A percentile compares a stretch with the other conserved stretches of the same genome.
These are phyloP conservation scores for Emmelina monodactyla DNA, from an alignment of 2,888 invertebrate species.

Conservation along the genomic window DNA sequence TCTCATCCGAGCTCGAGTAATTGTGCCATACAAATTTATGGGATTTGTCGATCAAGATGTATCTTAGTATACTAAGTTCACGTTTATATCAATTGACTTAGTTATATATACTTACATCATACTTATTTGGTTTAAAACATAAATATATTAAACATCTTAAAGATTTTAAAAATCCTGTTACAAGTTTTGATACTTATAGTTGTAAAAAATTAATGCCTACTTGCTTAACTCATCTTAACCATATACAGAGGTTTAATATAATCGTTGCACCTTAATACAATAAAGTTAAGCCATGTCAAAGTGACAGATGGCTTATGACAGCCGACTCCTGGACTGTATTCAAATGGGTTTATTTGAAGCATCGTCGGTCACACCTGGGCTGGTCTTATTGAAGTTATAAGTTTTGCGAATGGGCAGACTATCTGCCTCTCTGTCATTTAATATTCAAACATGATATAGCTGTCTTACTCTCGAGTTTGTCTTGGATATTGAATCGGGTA, in stretches of 20 bases:
- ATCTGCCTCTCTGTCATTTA: constrained; percentile 30
- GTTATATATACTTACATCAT: no score
- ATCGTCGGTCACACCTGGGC: constrained; percentile 52
- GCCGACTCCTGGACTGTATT: constrained; percentile 26
- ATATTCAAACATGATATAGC: constrained; percentile 25
- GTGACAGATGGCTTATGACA: neutral
- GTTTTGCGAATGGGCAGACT: constrained; percentile 48
- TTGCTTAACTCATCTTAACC: neutral
- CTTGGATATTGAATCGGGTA: constrained; percentile 30
- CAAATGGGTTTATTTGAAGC: constrained; percentile 46
- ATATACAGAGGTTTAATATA: neutral
- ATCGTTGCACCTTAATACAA: neutral
- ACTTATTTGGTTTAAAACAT: no score
- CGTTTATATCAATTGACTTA: no score
- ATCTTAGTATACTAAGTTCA: no score
- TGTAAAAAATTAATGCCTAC: neutral
- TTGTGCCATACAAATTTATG: no score
- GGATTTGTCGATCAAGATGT: no score
- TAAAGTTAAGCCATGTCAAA: neutral
- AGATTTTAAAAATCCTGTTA: no score
- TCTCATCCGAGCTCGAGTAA: no score
- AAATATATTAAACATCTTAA: no score
- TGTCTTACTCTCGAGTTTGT: constrained; percentile 22
- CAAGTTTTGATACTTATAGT: no score
- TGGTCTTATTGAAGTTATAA: constrained; percentile 61